Evolutionary conservation across 2,113 vertebrate genomes (phyloP), one percentile per base, ranked within the genome.

Genomic region (Strix aluco): DNA sequence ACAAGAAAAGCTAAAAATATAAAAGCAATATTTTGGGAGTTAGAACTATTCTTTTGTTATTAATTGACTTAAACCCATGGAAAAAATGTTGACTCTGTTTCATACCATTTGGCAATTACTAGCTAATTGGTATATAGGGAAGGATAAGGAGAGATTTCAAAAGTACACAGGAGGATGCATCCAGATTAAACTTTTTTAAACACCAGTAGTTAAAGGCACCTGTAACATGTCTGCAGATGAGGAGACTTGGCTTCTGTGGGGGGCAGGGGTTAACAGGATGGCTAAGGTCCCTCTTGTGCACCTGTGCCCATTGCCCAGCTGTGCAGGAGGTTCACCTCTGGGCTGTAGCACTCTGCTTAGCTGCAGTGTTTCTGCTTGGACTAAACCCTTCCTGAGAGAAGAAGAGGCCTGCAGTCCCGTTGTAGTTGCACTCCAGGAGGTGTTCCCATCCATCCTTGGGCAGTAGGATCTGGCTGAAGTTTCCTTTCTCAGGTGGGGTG

Each of bases 11-110:
- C 44, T 67, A 25, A 74, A 74, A 63, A 17, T 49, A 65, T 9
- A 65, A 74, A 86, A 86, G 46, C 55, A 86, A 16, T 55, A 32
- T 63, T 92, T 83, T 87, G 27, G 85, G 46, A 81, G 49, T 44
- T 88, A 55, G 49, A 86, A 40, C 22, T 81, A 10, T 82, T 84
- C 40, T 87, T 90, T 30, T 73, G 54, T 81, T 81, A 40, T 74
- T 69, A 80, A 81, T 86, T 79, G 46, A 30, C 29, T 61, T 79
- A 70, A 88, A 82, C 34, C 11, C 5, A 1, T 17, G 23, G 46
- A 44, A 40, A 46, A 78, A 17, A 30, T 30, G 15, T 61, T 79
- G n/a, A 66, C 38, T 42, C 61, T 34, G 6, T 51, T 61, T 74
- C 59, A 44, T 44, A 54, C 10, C 13, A 86, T 78, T 74, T 27